These are phyloP conservation scores for Rhagoletis zephyria DNA, from an alignment of 1,140 invertebrate genomes.

Conservation along the genomic window DNA sequence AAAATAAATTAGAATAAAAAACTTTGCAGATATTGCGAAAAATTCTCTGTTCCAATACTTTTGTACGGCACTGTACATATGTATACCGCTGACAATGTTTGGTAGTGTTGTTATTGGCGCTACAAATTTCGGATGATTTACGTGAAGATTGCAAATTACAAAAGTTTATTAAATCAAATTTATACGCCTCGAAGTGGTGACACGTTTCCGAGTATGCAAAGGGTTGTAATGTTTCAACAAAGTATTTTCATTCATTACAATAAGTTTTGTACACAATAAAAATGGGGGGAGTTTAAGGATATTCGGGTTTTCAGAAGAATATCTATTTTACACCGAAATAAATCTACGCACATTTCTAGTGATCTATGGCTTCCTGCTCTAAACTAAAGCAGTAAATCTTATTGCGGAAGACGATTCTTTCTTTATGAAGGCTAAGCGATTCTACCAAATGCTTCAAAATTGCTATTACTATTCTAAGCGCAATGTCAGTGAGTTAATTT, in stretches of 20 bases:
- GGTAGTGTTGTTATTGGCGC: neutral
- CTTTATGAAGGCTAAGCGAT: neutral
- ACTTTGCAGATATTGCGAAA: too few species aligned
- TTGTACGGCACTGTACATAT: too few species aligned
- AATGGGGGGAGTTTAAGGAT: neutral
- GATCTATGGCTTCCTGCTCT: neutral
- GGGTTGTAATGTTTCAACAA: neutral
- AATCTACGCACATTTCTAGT: neutral
- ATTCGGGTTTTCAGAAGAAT: neutral
- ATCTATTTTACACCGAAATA: neutral
- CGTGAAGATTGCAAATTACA: slow-evolving; percentile 5
- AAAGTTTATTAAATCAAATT: slow-evolving; percentile 53
- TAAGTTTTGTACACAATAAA: neutral
- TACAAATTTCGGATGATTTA: slow-evolving; percentile 27
- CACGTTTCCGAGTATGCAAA: neutral
- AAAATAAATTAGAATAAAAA: too few species aligned
- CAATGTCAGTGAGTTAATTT: slow-evolving; percentile 20
- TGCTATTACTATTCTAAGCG: neutral
- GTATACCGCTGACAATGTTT: too few species aligned
- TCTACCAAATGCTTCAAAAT: neutral
- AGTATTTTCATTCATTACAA: neutral
- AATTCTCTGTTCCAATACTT: too few species aligned
- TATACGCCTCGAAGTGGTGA: slow-evolving; percentile 9
- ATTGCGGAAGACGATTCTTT: neutral
- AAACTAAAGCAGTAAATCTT: neutral